Percentiles rank a stretch among this genome's conserved stretches.
phyloP scores from a whole-genome alignment of 2,888 invertebrate genomes.

The Tetragnatha montana region DNA sequence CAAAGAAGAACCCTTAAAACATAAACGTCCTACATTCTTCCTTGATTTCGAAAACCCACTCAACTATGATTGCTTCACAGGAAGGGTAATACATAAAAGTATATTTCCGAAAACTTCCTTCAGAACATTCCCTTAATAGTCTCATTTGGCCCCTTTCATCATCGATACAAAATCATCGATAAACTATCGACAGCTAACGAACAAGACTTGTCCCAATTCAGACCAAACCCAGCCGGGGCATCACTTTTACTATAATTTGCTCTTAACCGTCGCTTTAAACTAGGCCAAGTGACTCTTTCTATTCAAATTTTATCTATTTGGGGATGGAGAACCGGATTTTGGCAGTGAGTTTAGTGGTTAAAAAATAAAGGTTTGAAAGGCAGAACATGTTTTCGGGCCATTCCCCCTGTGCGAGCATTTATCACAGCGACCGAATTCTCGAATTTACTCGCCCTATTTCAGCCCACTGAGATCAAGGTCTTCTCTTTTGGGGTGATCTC shows the following conservation, averaged over 20 bases:
- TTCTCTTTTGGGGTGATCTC: background rate
- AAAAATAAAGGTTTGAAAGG: background rate
- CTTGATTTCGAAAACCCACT: background rate
- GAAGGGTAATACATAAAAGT: background rate
- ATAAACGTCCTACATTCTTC: background rate
- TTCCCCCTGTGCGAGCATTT: slow-evolving; percentile 30
- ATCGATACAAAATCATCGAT: too few relatives aligned
- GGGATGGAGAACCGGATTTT: slow-evolving; percentile 50
- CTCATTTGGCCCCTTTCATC: background rate
- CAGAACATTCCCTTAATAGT: background rate
- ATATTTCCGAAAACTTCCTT: background rate
- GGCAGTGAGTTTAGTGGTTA: background rate
- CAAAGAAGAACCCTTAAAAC: background rate
- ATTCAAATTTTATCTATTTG: slow-evolving; percentile 51
- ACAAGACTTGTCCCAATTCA: background rate
- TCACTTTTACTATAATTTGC: slow-evolving; percentile 49
- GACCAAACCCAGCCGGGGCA: background rate
- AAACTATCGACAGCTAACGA: too few relatives aligned
- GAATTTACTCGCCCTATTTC: slow-evolving; percentile 40
- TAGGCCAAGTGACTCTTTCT: slow-evolving; percentile 37
- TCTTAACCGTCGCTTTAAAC: slow-evolving; percentile 47
- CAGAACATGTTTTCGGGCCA: slow-evolving; percentile 39
- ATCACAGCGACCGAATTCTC: slow-evolving; percentile 37
- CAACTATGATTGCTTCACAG: background rate
- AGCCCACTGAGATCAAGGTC: slow-evolving; percentile 33